Evolutionary conservation across 2,113 vertebrate species (phyloP), one percentile per base, ranked within the genome.

Genomic region (Nothocercus nigrocapillus): DNA sequence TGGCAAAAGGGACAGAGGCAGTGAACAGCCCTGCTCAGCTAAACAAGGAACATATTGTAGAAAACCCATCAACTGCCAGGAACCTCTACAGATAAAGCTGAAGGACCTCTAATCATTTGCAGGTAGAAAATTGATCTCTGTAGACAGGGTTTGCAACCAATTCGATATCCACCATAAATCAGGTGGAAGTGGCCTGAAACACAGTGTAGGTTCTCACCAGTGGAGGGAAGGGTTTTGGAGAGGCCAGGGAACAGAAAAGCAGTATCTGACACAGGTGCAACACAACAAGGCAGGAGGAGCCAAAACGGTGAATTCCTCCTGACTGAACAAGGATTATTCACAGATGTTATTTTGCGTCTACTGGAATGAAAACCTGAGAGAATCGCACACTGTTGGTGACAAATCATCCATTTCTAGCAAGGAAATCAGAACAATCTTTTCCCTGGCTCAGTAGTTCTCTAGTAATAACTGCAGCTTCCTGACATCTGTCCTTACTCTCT

Each of bases 1-100:
- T 30, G 54, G 28, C 28, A 56, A 30, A 30, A 30, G 28, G 28
- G 54, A 56, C 54, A 30, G 28, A 18, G 54, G 24, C 28, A 56
- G 54, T 30, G 28, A 54, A 56, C 54, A 56, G 28, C 54, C 16
- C 28, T 58, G 6, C 45, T 34, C 28, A 22, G 28, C 9, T 21
- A 4, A 34, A 2, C 53, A 77, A 28, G 5, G 34, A 56, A 28
- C 0, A 0, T 9, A 0, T 9, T 61, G 61, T 14, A 58, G 83
- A 67, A 2, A 4, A 40, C 19, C 1, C 5, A 7, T 8, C 58
- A 86, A 5, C 36, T 24, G 5, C 36, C 44, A 66, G 42, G 27
- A 59, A 58, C 27, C 24, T 22, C 28, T 45, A 36, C 27, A 74
- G 63, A 10, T 61, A 83, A 54, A 74, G 13, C 40, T 2, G 1